phyloP scores from a whole-genome alignment of 2,113 vertebrate genomes.

The Eptesicus fuscus region DNA sequence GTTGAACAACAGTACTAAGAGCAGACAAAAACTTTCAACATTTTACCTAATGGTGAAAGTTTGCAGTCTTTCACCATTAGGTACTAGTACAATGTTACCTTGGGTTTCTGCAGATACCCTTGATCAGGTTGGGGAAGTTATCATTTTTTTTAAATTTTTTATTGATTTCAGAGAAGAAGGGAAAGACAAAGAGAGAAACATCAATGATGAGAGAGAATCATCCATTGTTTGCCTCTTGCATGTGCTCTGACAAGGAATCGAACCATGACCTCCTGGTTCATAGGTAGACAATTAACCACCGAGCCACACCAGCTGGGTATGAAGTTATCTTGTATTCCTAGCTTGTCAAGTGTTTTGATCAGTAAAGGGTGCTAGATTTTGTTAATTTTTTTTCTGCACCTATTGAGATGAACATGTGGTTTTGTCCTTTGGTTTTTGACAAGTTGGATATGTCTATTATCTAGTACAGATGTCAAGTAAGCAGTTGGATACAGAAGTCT shows the following conservation, averaged over 20 bases:
- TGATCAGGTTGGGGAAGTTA: neutral
- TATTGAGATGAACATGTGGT: neutral
- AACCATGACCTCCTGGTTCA: too few species aligned
- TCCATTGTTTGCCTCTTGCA: too few species aligned
- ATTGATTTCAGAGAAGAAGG: too few species aligned
- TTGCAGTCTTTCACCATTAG: neutral
- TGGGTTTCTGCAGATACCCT: neutral
- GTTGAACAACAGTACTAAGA: neutral
- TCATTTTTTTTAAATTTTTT: neutral
- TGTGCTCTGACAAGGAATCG: too few species aligned
- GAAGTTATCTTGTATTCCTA: neutral
- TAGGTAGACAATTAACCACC: too few species aligned
- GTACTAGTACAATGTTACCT: neutral
- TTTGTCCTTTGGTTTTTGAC: neutral
- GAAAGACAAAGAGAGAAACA: too few species aligned
- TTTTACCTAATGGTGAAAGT: neutral
- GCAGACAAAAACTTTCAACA: neutral
- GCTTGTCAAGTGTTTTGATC: neutral
- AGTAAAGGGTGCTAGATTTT: neutral
- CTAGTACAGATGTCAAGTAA: neutral
- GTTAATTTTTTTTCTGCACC: neutral
- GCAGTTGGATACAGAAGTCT: neutral
- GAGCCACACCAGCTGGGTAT: too few species aligned
- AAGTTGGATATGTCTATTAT: neutral
- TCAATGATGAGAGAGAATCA: too few species aligned